Base-by-base conservation (phyloP, 2,113 vertebrate genomes). In the Odobenus rosmarus region DNA sequence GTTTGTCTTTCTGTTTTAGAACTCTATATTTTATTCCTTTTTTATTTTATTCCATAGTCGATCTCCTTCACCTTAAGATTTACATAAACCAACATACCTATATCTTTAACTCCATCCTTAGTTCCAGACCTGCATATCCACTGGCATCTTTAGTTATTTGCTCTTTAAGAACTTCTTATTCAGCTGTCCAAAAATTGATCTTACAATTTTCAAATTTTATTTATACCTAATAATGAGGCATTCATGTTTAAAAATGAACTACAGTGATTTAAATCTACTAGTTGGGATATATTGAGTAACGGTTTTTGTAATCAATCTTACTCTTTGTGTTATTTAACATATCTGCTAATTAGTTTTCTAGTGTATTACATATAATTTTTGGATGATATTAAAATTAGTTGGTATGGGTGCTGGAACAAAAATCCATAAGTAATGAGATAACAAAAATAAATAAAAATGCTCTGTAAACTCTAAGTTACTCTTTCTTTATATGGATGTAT, bases 401-500 rank as follows among this genome's bases (percentile, higher is more conserved):
- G 6, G 9, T 62, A 71, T 55, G 94, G 13, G 51, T 80, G 8
- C 19, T 94, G 4, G 28, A 33, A 84, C 19, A 69, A 83, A 97
- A 93, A n/a, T 36, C 7, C 23, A 76, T 67, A 64, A 55, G 51
- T 86, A 71, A 51, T 82, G 14, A 95, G 24, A 77, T 24, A 93
- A 57, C 33, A 88, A 6, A 72, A 95, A 80, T 83, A 72, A 95
- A 88, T 79, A 61, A 84, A 95, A 80, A 9, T 80, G 33, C 14
- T 59, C 84, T 85, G 7, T 62, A 87, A 93, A 85, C 33, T 84
- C 4, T 19, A 93, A 49, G 53, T 77, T 87, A 11, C 1, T 51
- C 12, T 39, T 23, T 89, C 13, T 77, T 39, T 57, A 39, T 24
- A 21, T 6, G 4, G 21, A 80, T 49, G 12, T 90, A 59, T 76